These are phyloP conservation scores for Caenorhabditis uteleia DNA, from an alignment of 2,888 invertebrate genomes.

Conservation along the genomic window DNA sequence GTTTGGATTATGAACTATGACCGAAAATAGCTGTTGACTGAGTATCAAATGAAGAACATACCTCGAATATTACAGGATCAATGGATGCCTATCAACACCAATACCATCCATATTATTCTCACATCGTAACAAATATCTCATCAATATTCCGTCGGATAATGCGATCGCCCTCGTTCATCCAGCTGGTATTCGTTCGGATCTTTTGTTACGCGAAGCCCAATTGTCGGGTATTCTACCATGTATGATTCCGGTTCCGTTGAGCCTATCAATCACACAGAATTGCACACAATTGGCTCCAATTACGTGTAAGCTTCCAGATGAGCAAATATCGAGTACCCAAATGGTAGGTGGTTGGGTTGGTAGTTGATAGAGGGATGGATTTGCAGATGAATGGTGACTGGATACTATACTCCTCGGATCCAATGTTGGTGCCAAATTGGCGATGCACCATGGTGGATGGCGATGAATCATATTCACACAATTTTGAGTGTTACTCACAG, in stretches of 20 bases:
- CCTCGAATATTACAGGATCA: conserved; percentile 28
- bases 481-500: conserved; percentile 39
- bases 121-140: conserved; percentile 37
- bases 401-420: conserved; percentile 52
- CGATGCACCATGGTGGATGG: conserved; percentile 41
- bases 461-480: conserved; percentile 21
- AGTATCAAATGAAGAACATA: too few species aligned
- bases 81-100: conserved; percentile 34
- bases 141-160: conserved; percentile 21
- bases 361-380: neutral
- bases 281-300: conserved; percentile 23
- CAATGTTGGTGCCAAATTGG: conserved; percentile 48
- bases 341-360: too few species aligned
- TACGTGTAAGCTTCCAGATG: conserved; percentile 39
- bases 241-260: conserved; percentile 18
- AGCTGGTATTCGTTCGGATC: conserved; percentile 36
- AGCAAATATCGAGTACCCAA: too few species aligned
- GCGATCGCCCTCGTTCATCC: conserved; percentile 41
- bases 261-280: conserved; percentile 9
- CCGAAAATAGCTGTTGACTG: too few species aligned
- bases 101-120: conserved; percentile 38
- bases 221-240: conserved; percentile 47
- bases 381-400: conserved; percentile 52
- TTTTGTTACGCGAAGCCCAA: conserved; percentile 46
- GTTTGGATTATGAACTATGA: too few species aligned